These are phyloP conservation scores for Apaloderma vittatum DNA, from an alignment of 2,113 vertebrate species.

Conservation along the genomic window DNA sequence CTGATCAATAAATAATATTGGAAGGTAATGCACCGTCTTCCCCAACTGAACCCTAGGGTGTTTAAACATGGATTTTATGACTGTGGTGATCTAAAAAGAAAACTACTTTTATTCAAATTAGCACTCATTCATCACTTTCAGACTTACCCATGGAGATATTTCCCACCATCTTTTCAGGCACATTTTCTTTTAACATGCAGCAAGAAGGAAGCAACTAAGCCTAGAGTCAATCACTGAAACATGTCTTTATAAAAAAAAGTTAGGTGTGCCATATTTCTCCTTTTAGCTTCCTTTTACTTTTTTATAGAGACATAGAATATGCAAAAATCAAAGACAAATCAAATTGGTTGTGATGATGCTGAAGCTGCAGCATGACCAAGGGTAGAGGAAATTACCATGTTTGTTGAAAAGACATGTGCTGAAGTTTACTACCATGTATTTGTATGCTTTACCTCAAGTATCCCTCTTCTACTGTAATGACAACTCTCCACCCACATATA, in stretches of 20 bases:
- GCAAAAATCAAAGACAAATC: background rate
- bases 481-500: background rate
- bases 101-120: constrained; percentile 57
- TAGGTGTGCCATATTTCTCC: background rate
- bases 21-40: constrained; percentile 95
- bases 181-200: background rate
- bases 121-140: constrained; percentile 32
- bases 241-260: background rate
- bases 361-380: background rate
- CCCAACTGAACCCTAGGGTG: constrained; percentile 88
- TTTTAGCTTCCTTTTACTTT: background rate
- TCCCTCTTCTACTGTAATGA: background rate
- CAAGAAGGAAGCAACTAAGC: background rate
- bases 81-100: constrained; percentile 21
- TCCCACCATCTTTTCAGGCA: constrained; percentile 1
- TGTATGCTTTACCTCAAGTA: background rate
- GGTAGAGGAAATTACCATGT: background rate
- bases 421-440: background rate
- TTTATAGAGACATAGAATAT: background rate
- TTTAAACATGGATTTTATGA: constrained; percentile 54
- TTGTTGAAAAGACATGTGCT: background rate
- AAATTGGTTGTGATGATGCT: background rate
- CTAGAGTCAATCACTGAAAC: background rate
- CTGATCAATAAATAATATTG: constrained; percentile 97
- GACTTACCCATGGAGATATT: background rate